These are phyloP conservation scores for Strigops habroptila DNA, from an alignment of 2,113 vertebrate genomes.

Conservation along the genomic window DNA sequence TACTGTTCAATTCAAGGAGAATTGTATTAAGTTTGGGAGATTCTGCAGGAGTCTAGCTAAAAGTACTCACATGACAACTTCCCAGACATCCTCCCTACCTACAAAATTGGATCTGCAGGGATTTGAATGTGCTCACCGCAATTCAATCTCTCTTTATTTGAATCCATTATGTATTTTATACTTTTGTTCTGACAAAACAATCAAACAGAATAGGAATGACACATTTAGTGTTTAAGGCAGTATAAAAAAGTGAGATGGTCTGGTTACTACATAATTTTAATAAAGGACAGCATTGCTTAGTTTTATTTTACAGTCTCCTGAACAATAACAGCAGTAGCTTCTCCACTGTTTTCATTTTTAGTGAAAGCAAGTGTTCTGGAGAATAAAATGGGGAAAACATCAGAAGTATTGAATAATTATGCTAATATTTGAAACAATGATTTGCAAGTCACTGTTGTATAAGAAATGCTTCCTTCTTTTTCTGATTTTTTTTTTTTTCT, in stretches of 20 bases:
- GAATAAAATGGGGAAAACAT: not conserved
- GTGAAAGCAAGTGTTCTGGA: not conserved
- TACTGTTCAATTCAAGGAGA: not conserved
- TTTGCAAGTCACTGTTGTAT: not conserved
- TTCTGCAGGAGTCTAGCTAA: not conserved
- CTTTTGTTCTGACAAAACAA: constrained; percentile 46
- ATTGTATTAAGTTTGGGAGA: not conserved
- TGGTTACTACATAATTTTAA: constrained; percentile 28
- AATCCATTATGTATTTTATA: constrained; percentile 38
- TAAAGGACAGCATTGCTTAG: not conserved
- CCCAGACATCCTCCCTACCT: not conserved
- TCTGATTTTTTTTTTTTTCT: not conserved
- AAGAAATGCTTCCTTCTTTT: not conserved
- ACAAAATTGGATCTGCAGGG: constrained; percentile 28
- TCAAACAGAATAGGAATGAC: constrained; percentile 14
- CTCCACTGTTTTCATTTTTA: not conserved
- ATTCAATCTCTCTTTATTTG: constrained; percentile 4
- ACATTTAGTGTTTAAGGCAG: not conserved
- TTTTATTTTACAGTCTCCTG: constrained; percentile 11
- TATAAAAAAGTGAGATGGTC: not conserved
- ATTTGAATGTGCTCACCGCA: not conserved
- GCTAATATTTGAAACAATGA: constrained; percentile 16
- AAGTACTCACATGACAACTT: not conserved
- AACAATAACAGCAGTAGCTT: not conserved
- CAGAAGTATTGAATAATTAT: constrained; percentile 21